Conservation (phyloP, 2,888 invertebrate genomes). For the Parnassius apollo region DNA sequence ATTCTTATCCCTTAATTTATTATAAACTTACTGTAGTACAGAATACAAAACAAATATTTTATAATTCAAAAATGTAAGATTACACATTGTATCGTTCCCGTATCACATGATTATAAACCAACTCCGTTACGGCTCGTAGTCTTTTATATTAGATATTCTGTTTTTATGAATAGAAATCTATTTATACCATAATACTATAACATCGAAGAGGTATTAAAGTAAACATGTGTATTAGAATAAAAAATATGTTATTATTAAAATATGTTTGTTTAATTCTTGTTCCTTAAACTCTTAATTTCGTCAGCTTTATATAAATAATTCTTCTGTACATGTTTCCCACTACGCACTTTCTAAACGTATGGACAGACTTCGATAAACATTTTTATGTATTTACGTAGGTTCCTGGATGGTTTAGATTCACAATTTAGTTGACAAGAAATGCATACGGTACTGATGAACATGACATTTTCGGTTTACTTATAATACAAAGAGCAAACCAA, state of each 20-base stretch:
- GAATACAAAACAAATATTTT: background rate
- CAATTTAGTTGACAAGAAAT: too few species aligned
- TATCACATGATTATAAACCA: background rate
- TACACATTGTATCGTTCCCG: background rate
- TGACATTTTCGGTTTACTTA: too few species aligned
- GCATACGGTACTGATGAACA: too few species aligned
- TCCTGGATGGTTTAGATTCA: too few species aligned
- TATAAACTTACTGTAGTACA: background rate
- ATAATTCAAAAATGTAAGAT: too few species aligned
- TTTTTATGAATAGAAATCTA: slow-evolving; percentile 28
- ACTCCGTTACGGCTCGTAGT: slow-evolving; percentile 23
- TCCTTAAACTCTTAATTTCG: too few species aligned
- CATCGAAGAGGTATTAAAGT: slow-evolving; percentile 23
- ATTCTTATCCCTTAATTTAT: background rate
- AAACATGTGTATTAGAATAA: slow-evolving; percentile 24
- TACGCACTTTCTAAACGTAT: too few species aligned
- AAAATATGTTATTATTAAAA: slow-evolving; percentile 26
- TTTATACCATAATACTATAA: slow-evolving; percentile 28
- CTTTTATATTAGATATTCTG: slow-evolving; percentile 21
- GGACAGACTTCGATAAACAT: too few species aligned
- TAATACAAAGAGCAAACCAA: too few species aligned
- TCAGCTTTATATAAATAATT: too few species aligned
- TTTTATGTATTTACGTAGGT: too few species aligned
- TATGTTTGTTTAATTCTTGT: background rate
- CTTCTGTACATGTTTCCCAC: too few species aligned